Conservation (phyloP, 2,797 vertebrate genomes). For the Falco columbarius region DNA sequence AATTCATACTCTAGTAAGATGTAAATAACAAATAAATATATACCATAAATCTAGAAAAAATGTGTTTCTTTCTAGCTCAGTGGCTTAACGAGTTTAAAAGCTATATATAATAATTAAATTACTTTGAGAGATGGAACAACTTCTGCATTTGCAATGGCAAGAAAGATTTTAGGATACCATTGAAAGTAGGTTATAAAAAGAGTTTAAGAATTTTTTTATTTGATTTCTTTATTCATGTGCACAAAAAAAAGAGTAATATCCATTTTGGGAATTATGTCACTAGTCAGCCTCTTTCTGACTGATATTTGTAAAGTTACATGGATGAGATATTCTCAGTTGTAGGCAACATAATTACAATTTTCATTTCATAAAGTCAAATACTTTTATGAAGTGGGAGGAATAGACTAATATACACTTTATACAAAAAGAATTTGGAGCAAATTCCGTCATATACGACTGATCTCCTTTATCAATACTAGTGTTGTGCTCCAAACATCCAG, state of each 20-base stretch:
- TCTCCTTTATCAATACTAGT: not conserved
- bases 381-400: not conserved
- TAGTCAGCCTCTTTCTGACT: not conserved
- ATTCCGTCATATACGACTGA: not conserved
- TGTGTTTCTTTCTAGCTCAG: not conserved
- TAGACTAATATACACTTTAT: not conserved
- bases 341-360: not conserved
- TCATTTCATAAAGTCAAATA: not conserved
- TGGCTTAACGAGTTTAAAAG: not conserved
- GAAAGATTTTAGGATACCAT: not conserved
- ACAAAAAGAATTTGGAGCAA: not conserved
- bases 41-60: not conserved
- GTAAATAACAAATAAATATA: not conserved
- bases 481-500: not conserved
- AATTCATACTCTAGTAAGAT: not conserved
- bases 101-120: not conserved
- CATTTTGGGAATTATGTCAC: not conserved
- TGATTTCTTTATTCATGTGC: not conserved
- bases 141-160: not conserved
- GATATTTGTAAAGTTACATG: not conserved
- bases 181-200: not conserved
- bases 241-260: not conserved
- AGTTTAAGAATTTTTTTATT: not conserved
- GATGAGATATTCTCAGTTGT: not conserved
- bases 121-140: not conserved